Percentiles rank a stretch among this genome's conserved stretches.
These are phyloP conservation scores for Hepsetus odoe DNA, from an alignment of 2,113 vertebrate species.

Conservation along the genomic window DNA sequence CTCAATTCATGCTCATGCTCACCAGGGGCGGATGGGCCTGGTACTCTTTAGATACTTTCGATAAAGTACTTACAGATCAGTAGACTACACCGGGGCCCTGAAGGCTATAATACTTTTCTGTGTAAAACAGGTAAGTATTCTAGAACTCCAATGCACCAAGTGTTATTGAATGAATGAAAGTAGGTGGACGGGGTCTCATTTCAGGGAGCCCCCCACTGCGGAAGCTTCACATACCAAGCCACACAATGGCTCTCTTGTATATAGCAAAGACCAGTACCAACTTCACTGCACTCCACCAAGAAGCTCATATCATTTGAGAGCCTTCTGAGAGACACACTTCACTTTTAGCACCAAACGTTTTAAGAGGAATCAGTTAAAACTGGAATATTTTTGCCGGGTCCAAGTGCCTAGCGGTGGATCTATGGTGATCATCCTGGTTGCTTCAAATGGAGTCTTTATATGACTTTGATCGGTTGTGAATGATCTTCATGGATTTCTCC, in stretches of 20 bases:
- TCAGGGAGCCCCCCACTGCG: constrained; percentile 33
- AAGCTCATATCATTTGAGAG: constrained; percentile 12
- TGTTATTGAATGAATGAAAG: constrained; percentile 3
- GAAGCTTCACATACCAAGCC: constrained; percentile 39
- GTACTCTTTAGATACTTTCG: no score
- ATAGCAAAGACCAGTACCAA: constrained; percentile 26
- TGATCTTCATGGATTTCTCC: background rate
- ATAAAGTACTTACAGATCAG: no score
- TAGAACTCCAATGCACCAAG: background rate
- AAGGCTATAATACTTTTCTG: background rate
- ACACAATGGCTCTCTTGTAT: constrained; percentile 51
- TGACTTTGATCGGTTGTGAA: background rate
- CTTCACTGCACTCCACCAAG: constrained; percentile 29
- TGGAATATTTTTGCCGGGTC: background rate
- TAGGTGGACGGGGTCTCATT: background rate
- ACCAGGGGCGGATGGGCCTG: no score
- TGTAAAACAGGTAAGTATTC: background rate
- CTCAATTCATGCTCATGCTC: no score
- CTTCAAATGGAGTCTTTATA: background rate
- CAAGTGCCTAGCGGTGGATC: background rate
- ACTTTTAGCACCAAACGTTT: background rate
- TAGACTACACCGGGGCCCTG: background rate
- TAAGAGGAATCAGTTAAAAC: background rate
- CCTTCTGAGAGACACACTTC: background rate
- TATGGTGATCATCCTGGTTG: background rate